A percentile compares a stretch with the other conserved stretches of the same genome.
phyloP scores from a whole-genome alignment of 2,113 vertebrate species.

The Peromyscus maniculatus region DNA sequence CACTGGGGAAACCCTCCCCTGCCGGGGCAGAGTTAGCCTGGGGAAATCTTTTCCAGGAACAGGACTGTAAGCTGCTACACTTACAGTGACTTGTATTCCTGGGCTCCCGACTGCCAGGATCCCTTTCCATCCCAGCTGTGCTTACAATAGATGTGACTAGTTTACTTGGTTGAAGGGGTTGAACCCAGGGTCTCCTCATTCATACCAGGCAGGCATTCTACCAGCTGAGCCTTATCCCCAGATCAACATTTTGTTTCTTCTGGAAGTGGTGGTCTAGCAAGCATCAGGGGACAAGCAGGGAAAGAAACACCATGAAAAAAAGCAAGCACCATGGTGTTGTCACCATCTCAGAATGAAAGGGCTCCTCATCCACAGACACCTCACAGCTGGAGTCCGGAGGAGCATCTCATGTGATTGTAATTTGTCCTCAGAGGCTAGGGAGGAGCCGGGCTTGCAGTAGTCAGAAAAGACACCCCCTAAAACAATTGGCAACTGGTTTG shows the following conservation, averaged over 20 bases:
- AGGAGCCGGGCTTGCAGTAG: background rate
- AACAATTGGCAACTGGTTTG: background rate
- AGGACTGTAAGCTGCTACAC: no score
- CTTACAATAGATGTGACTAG: no score
- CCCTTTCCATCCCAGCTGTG: no score
- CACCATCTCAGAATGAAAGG: background rate
- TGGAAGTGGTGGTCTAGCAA: background rate
- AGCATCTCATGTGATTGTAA: background rate
- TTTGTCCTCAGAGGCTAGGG: background rate
- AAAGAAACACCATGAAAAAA: background rate
- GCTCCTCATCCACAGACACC: background rate
- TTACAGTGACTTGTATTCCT: no score
- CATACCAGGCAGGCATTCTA: background rate
- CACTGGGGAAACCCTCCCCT: no score
- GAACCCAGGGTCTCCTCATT: background rate
- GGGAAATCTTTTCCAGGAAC: no score
- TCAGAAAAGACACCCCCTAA: no score
- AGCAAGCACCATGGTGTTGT: background rate
- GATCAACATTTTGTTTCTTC: background rate
- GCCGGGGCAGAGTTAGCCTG: no score
- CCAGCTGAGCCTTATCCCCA: background rate
- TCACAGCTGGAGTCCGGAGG: background rate
- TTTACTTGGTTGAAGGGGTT: background rate
- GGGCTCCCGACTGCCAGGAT: no score
- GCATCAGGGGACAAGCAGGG: background rate